Evolutionary conservation across 2,113 vertebrate species (phyloP).

Genomic region (Sceloporus undulatus): DNA sequence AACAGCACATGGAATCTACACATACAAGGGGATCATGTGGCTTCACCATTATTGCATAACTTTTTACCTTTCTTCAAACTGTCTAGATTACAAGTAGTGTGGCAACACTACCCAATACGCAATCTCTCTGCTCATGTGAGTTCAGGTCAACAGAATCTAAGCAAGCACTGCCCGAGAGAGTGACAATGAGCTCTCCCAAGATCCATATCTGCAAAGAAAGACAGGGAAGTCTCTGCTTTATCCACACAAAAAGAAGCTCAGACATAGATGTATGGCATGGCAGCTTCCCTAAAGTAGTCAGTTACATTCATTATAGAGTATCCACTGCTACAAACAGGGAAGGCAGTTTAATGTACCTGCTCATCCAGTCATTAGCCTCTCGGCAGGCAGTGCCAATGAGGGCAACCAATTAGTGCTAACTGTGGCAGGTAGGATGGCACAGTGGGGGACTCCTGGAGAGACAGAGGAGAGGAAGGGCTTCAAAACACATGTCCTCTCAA

Average conservation of each 20-base stretch:
- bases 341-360: slow-evolving; percentile 37
- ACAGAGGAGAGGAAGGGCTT: slow-evolving; percentile 1
- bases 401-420: slow-evolving; percentile 39
- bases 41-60: too few species aligned
- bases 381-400: slow-evolving; percentile 44
- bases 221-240: neutral
- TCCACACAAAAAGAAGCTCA: slow-evolving; percentile 22
- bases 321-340: neutral
- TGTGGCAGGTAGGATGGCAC: slow-evolving; percentile 47
- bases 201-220: neutral
- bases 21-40: too few species aligned
- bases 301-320: neutral
- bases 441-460: slow-evolving; percentile 30
- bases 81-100: neutral
- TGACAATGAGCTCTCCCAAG: neutral
- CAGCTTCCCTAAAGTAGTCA: slow-evolving; percentile 25
- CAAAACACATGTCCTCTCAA: slow-evolving; percentile 26
- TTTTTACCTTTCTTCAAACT: neutral
- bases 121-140: neutral
- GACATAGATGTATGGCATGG: neutral
- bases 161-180: neutral
- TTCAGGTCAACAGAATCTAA: neutral
- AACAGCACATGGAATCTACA: too few species aligned
- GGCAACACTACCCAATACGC: too few species aligned
- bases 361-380: slow-evolving; percentile 39